Evolutionary conservation across 1,140 invertebrate species (phyloP).

Genomic region (Glomeris maerens): DNA sequence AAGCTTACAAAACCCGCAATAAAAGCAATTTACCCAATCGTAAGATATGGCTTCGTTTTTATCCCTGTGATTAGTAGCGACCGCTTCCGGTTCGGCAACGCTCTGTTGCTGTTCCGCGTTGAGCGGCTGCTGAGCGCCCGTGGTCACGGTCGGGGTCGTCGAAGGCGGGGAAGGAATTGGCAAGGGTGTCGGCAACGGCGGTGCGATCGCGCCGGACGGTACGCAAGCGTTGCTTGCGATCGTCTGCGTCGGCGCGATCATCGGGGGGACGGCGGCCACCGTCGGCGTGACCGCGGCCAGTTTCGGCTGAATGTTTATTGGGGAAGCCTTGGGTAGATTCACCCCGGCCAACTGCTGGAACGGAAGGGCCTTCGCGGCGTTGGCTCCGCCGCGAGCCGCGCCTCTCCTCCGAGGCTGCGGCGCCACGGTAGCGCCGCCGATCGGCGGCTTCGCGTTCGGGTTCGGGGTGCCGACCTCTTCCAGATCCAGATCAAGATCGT

Average conservation of each 20-base stretch:
- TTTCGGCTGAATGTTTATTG: slow-evolving; percentile 7
- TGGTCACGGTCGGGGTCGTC: slow-evolving; percentile 9
- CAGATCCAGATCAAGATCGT: slow-evolving; percentile 67
- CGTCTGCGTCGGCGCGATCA: slow-evolving; percentile 8
- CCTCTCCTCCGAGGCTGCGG: slow-evolving; percentile 2
- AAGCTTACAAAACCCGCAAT: too few relatives aligned
- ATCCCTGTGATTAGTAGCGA: too few relatives aligned
- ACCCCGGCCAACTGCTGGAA: neutral
- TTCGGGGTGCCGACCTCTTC: slow-evolving; percentile 51
- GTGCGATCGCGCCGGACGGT: too few relatives aligned
- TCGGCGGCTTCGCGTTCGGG: too few relatives aligned
- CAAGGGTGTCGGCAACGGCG: too few relatives aligned
- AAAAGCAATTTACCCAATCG: too few relatives aligned
- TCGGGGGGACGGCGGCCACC: slow-evolving; percentile 3
- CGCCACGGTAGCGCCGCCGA: neutral
- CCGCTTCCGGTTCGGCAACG: slow-evolving; percentile 13
- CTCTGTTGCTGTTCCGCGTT: slow-evolving; percentile 12
- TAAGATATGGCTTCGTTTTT: too few relatives aligned
- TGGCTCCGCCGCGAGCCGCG: slow-evolving; percentile 10
- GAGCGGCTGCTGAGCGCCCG: slow-evolving; percentile 13
- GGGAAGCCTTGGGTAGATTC: slow-evolving; percentile 10
- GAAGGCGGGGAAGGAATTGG: too few relatives aligned
- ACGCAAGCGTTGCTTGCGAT: slow-evolving; percentile 8
- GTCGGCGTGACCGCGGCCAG: slow-evolving; percentile 7
- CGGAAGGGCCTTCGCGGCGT: slow-evolving; percentile 8